These are phyloP conservation scores for Gorsachius goisagi DNA, from an alignment of 2,113 vertebrate genomes.

Conservation along the genomic window DNA sequence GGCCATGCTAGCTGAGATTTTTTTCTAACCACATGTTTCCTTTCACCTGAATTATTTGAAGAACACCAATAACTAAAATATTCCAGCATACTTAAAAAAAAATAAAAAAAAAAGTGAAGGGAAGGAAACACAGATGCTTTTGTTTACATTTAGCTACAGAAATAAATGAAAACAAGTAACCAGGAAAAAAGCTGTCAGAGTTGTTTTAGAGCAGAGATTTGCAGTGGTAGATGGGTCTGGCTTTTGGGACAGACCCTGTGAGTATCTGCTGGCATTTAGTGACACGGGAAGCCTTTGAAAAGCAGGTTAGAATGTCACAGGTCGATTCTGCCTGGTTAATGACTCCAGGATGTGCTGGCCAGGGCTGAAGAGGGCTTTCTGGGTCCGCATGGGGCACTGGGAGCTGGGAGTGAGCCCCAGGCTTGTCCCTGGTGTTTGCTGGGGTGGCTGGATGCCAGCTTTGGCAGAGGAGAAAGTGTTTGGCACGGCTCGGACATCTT, in stretches of 20 bases:
- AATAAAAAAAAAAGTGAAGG: neutral
- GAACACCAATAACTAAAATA: neutral
- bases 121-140: neutral
- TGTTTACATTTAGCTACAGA: neutral
- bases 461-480: neutral
- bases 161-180: neutral
- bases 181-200: neutral
- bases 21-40: neutral
- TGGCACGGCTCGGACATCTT: neutral
- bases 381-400: accelerated
- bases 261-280: neutral
- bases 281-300: neutral
- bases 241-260: neutral
- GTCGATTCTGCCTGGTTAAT: neutral
- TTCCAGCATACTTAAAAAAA: neutral
- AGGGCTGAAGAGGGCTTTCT: neutral
- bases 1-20: neutral
- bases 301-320: neutral
- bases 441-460: neutral
- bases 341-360: accelerated
- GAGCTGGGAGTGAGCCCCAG: neutral
- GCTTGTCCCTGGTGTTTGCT: neutral
- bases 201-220: neutral
- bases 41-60: neutral
- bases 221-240: neutral